Evolutionary conservation across 2,888 invertebrate species (phyloP).

Genomic region (Orthosia incerta): DNA sequence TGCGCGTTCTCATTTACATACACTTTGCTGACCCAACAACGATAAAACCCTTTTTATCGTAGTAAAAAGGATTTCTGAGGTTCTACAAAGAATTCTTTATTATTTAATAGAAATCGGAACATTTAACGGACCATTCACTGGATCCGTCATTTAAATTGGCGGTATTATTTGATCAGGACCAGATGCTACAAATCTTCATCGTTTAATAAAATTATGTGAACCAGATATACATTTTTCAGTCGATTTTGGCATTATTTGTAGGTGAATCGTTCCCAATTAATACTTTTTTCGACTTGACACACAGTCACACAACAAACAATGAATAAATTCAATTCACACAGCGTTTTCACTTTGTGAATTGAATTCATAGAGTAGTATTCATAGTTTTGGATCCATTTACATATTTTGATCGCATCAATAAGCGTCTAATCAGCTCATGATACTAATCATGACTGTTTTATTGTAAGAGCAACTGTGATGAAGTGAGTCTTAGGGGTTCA

Average conservation of each 20-base stretch:
- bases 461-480: background rate
- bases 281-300: background rate
- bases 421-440: background rate
- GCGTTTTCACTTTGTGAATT: background rate
- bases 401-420: background rate
- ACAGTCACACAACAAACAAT: background rate
- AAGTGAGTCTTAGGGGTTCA: background rate
- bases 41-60: conserved; percentile 88
- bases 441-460: background rate
- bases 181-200: conserved; percentile 56
- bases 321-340: background rate
- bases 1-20: conserved; percentile 86
- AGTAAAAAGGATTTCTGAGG: conserved; percentile 84
- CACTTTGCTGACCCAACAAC: conserved; percentile 88
- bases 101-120: conserved; percentile 78
- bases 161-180: conserved; percentile 66
- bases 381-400: background rate
- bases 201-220: conserved; percentile 27
- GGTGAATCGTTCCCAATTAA: background rate
- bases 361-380: background rate
- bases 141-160: conserved; percentile 69
- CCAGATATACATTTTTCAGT: conserved; percentile 2
- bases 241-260: background rate
- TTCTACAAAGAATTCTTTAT: conserved; percentile 80
- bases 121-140: conserved; percentile 65